Conservation (phyloP, 2,113 vertebrate genomes). For the Anolis carolinensis region DNA sequence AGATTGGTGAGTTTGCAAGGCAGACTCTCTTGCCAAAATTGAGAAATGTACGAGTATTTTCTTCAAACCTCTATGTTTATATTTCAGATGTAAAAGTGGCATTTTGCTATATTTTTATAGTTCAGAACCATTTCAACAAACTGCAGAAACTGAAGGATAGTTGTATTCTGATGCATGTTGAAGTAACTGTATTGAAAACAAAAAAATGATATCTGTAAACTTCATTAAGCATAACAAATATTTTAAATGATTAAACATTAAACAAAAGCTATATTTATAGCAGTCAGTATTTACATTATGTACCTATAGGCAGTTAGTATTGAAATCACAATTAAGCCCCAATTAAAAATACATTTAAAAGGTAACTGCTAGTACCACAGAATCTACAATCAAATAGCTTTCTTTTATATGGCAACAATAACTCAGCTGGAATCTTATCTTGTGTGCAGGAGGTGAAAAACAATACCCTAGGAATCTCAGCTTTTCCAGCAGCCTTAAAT, state of each 20-base stretch:
- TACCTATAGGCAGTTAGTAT: slow-evolving; percentile 38
- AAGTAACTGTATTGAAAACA: background rate
- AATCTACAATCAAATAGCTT: slow-evolving; percentile 66
- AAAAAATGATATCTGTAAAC: background rate
- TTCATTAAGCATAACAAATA: background rate
- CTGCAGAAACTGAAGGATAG: no score
- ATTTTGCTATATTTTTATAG: no score
- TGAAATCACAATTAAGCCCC: slow-evolving; percentile 51
- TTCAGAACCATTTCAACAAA: no score
- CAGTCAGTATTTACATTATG: no score
- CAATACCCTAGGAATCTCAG: slow-evolving; percentile 59
- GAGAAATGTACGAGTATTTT: no score
- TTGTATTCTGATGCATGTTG: no score
- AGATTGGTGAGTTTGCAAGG: no score
- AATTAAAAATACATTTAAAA: slow-evolving; percentile 46
- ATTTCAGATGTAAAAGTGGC: no score
- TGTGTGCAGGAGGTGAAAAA: slow-evolving; percentile 51
- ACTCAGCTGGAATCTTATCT: slow-evolving; percentile 51
- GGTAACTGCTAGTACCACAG: slow-evolving; percentile 39
- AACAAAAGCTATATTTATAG: background rate
- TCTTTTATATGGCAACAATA: slow-evolving; percentile 50
- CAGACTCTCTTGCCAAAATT: no score
- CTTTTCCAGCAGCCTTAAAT: slow-evolving; percentile 50
- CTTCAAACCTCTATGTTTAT: no score
- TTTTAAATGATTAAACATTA: background rate